Base-by-base conservation (phyloP, 2,797 vertebrate species). In the Manis pentadactyla region DNA sequence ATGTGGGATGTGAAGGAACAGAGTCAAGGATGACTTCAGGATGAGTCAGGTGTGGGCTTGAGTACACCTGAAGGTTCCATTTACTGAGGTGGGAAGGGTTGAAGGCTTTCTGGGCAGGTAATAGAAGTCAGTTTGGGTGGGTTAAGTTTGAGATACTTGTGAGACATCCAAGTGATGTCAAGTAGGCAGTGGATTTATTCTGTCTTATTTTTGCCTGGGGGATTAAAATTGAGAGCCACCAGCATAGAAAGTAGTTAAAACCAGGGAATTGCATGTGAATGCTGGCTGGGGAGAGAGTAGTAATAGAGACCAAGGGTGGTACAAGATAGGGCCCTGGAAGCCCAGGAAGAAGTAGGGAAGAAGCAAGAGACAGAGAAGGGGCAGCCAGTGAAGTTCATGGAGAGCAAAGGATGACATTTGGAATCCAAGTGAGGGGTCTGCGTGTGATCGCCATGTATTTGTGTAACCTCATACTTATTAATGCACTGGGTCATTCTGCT, bases 371-470 rank as follows among this genome's bases (percentile, higher is more conserved):
- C 4, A 15, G n/a, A 25, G 7, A 11, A 39, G 46, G 27, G 5
- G 1, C 42, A 21, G 27, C 8, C 0, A 17, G 12, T 1, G 27
- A 31, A 2, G 9, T 4, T 4, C 9, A 8, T n/a, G 12, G 66
- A 79, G 49, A 84, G 18, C 25, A 0, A 27, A 29, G 29, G 57
- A 13, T 15, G 37, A 23, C 17, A 49, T 23, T 13, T 21, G 37
- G 79, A 63, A 46, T 23, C 84, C 21, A 25, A 25, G 31, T 75
- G 53, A 37, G 21, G 19, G 2, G 13, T 29, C 11, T 13, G 25
- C 11, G 34, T 6, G 21, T 51, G 49, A 34, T 23, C 1, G 49
- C 49, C 31, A 9, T 12, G 29, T 14, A 31, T 57, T 23, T 11
- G 39, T 23, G 25, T 34, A 14, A n/a, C 37, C 37, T 37, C 17